Evolutionary conservation across 35 echinoderm and acorn worm genomes (phyloP).

Genomic region (Nesometra sesokonis): DNA sequence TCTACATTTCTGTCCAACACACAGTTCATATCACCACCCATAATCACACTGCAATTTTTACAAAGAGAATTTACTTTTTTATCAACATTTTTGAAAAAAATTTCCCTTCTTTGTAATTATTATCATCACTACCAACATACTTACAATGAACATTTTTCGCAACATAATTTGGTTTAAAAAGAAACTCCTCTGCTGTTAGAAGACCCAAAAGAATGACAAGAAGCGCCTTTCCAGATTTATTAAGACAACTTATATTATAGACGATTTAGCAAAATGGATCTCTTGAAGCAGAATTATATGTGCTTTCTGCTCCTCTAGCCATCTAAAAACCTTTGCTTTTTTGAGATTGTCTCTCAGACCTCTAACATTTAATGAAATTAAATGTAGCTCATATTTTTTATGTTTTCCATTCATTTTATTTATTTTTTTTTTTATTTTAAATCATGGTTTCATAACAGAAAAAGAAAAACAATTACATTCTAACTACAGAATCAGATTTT

Average conservation of each 20-base stretch:
- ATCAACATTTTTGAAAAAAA: background rate
- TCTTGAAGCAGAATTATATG: background rate
- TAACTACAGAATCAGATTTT: too few relatives aligned
- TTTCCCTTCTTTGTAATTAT: background rate
- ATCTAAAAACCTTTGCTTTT: background rate
- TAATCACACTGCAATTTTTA: background rate
- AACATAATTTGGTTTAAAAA: background rate
- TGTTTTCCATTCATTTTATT: background rate
- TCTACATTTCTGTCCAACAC: background rate
- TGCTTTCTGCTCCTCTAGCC: background rate
- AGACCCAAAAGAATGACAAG: background rate
- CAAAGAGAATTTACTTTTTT: background rate
- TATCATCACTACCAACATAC: background rate
- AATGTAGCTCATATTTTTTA: background rate
- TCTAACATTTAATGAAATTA: background rate
- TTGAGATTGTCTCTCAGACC: background rate
- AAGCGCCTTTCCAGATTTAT: background rate
- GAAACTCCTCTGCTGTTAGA: background rate
- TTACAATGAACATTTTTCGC: background rate
- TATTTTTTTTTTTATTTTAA: background rate
- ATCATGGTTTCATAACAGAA: too few relatives aligned
- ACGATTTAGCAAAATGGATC: background rate
- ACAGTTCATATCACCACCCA: background rate
- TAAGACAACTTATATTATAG: background rate
- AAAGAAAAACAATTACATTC: too few relatives aligned